Conservation (phyloP, 2,113 vertebrate species). For the Chamaea fasciata region DNA sequence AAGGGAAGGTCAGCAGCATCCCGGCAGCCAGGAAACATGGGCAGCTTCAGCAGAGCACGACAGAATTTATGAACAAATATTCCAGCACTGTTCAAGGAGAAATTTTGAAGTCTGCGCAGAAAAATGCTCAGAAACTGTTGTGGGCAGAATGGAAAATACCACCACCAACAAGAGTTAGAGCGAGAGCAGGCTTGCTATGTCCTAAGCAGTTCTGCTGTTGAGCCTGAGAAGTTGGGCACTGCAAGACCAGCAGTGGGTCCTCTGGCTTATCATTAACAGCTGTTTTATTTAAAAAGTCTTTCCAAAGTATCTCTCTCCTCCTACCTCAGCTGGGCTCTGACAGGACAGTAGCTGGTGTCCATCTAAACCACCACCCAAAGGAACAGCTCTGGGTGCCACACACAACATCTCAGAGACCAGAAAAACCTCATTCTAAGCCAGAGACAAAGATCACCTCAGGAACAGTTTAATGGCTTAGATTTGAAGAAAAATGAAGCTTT, state of each 20-base stretch:
- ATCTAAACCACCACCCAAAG: neutral
- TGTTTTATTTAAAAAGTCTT: neutral
- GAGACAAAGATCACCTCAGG: neutral
- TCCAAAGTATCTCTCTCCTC: neutral
- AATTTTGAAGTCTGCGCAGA: neutral
- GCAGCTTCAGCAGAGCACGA: neutral
- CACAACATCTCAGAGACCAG: neutral
- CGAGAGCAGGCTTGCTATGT: neutral
- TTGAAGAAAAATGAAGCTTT: neutral
- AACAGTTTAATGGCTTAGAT: neutral
- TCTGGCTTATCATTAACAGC: neutral
- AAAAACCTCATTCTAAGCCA: neutral
- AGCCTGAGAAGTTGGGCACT: neutral
- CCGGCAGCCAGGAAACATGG: fast-evolving
- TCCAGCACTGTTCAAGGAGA: neutral
- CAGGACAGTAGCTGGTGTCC: neutral
- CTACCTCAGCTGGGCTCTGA: neutral
- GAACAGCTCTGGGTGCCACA: neutral
- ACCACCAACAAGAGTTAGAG: neutral
- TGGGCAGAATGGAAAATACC: neutral
- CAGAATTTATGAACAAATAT: neutral
- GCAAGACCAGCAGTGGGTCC: neutral
- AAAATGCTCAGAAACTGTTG: neutral
- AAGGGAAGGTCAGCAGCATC: neutral
- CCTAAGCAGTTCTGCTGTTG: neutral